Percentiles rank a stretch among this genome's conserved stretches.
phyloP scores from a whole-genome alignment of 2,888 invertebrate genomes.

The Vannuccia rotundouncinata region DNA sequence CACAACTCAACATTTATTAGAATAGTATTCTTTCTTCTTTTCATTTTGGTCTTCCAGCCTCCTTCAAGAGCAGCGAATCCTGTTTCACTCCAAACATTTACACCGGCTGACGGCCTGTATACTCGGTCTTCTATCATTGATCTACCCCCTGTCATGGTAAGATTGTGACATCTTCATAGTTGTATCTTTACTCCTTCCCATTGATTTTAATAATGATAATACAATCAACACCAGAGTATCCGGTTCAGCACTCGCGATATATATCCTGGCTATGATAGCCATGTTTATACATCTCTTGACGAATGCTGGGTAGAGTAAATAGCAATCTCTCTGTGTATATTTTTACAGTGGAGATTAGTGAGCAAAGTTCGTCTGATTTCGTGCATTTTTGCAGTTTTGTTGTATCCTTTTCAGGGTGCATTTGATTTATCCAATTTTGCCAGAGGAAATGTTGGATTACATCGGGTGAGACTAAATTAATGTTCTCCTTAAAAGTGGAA shows the following conservation, averaged over 20 bases:
- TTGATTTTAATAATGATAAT: neutral
- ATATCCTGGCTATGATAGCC: neutral
- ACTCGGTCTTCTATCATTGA: neutral
- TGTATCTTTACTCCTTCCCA: too few species aligned
- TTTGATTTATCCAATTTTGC: conserved; percentile 10
- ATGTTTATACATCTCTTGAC: neutral
- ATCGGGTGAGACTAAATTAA: neutral
- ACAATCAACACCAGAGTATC: neutral
- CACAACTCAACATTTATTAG: too few species aligned
- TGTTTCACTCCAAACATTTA: neutral
- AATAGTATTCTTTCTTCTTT: too few species aligned
- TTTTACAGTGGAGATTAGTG: neutral
- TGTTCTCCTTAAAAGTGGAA: neutral
- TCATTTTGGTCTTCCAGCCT: too few species aligned
- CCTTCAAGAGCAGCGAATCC: neutral
- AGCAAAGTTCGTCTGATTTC: neutral
- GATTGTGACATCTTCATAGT: too few species aligned
- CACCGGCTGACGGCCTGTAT: conserved; percentile 22
- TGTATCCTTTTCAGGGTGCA: conserved; percentile 24
- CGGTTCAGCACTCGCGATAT: neutral
- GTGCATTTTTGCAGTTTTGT: neutral
- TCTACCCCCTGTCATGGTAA: conserved; percentile 28
- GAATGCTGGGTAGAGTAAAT: too few species aligned
- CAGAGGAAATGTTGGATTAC: neutral
- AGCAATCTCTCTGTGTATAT: neutral